Conservation (phyloP, 2,113 vertebrate genomes). For the Columbina picui region DNA sequence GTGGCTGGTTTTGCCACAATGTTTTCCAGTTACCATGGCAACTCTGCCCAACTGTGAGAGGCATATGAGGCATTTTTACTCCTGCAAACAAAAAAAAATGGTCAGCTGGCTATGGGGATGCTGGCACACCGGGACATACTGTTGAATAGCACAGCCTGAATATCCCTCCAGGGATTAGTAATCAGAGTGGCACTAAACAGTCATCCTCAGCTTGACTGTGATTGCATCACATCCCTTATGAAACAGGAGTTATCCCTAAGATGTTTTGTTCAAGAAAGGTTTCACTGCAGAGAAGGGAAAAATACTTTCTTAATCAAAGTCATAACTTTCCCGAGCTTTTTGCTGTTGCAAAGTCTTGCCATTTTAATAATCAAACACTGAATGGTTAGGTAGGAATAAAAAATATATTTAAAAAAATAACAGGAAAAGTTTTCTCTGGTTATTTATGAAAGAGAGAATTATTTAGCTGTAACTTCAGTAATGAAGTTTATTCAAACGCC, state of each 20-base stretch:
- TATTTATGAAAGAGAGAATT: neutral
- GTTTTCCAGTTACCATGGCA: slow-evolving; percentile 24
- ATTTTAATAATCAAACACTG: neutral
- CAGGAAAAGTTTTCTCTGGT: neutral
- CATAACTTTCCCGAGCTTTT: neutral
- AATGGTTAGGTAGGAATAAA: neutral
- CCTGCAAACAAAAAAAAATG: neutral
- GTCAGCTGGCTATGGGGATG: neutral
- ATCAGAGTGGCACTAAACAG: neutral
- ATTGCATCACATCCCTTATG: neutral
- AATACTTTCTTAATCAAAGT: neutral
- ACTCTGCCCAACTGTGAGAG: neutral
- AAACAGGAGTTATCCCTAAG: neutral
- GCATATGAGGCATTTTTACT: neutral
- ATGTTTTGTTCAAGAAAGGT: neutral
- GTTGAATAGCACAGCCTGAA: neutral
- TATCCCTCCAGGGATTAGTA: neutral
- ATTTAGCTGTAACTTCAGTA: neutral
- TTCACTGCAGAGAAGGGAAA: neutral
- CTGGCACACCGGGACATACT: neutral
- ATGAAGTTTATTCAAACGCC: neutral
- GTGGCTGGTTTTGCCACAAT: neutral
- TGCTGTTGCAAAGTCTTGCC: neutral
- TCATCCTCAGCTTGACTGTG: neutral
- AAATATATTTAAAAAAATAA: neutral